A percentile compares a stretch with the other conserved stretches of the same genome.
phyloP scores from a whole-genome alignment of 2,113 vertebrate species.

The Dryoscopus gambensis region DNA sequence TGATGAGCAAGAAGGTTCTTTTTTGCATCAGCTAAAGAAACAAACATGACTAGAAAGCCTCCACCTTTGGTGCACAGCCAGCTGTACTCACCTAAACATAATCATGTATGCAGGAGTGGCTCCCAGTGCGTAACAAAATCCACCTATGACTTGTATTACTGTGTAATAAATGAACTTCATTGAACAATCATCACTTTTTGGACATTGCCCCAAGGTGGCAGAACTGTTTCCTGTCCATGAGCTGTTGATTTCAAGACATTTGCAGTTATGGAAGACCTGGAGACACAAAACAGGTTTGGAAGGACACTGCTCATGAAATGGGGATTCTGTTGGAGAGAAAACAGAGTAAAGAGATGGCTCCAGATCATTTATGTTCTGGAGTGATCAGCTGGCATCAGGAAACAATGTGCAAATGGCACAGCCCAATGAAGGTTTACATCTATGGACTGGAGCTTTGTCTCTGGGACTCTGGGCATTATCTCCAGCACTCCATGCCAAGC shows the following conservation, averaged over 20 bases:
- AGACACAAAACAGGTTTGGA: background rate
- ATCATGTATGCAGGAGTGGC: slow-evolving; percentile 74
- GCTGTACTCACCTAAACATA: slow-evolving; percentile 76
- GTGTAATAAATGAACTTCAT: slow-evolving; percentile 79
- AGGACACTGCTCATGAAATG: background rate
- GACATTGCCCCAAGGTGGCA: slow-evolving; percentile 81
- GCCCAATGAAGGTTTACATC: background rate
- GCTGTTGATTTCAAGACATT: slow-evolving; percentile 73
- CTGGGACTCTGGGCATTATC: background rate
- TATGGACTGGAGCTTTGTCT: background rate
- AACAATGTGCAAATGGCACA: background rate
- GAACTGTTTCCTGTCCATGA: slow-evolving; percentile 72
- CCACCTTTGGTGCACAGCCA: background rate
- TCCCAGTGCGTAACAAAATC: slow-evolving; percentile 75
- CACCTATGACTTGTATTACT: slow-evolving; percentile 68
- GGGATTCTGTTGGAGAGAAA: background rate
- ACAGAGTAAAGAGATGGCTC: background rate
- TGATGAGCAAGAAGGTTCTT: background rate
- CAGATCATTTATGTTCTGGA: background rate
- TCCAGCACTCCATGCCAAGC: background rate
- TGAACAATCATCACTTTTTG: slow-evolving; percentile 71
- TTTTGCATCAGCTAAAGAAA: background rate
- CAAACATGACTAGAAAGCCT: background rate
- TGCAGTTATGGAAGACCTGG: slow-evolving; percentile 91
- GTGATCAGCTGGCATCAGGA: background rate